phyloP scores from a whole-genome alignment of 2,888 invertebrate genomes.

The Xylophagus ater region DNA sequence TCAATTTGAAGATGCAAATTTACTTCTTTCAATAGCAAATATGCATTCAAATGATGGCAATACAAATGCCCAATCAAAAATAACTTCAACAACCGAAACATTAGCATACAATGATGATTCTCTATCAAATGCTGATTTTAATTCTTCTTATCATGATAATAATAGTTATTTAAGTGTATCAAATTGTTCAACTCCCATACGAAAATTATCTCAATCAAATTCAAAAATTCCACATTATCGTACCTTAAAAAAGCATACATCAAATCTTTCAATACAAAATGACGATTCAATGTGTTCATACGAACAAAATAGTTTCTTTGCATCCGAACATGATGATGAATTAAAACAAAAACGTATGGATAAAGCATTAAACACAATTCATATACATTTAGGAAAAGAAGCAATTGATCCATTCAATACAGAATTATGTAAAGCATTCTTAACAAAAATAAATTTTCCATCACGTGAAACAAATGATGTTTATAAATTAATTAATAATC shows the following conservation, averaged over 20 bases:
- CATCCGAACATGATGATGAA: slow-evolving; percentile 33
- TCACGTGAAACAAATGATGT: slow-evolving; percentile 47
- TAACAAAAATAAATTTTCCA: slow-evolving; percentile 65
- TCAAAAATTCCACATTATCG: slow-evolving; percentile 26
- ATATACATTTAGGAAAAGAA: slow-evolving; percentile 32
- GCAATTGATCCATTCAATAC: slow-evolving; percentile 74
- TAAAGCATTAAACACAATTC: slow-evolving; percentile 34
- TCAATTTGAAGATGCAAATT: slow-evolving; percentile 23
- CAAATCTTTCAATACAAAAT: slow-evolving; percentile 19
- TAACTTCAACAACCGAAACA: slow-evolving; percentile 1
- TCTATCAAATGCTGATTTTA: slow-evolving; percentile 18
- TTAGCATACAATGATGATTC: slow-evolving; percentile 15
- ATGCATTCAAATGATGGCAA: slow-evolving; percentile 16
- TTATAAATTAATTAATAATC: slow-evolving; percentile 47
- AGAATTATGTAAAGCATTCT: slow-evolving; percentile 54
- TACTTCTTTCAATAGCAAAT: slow-evolving; percentile 22
- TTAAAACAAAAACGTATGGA: slow-evolving; percentile 32
- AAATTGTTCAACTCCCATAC: slow-evolving; percentile 15
- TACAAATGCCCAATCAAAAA: slow-evolving; percentile 4
- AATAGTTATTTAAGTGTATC: slow-evolving; percentile 13
- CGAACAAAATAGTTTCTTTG: slow-evolving; percentile 39
- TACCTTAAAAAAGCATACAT: slow-evolving; percentile 15
- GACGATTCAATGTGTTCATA: slow-evolving; percentile 35
- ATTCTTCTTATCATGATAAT: slow-evolving; percentile 15
- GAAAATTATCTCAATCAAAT: slow-evolving; percentile 16